Evolutionary conservation across 2,113 vertebrate species (phyloP).

Genomic region (Protobothrops flavoviridis): DNA sequence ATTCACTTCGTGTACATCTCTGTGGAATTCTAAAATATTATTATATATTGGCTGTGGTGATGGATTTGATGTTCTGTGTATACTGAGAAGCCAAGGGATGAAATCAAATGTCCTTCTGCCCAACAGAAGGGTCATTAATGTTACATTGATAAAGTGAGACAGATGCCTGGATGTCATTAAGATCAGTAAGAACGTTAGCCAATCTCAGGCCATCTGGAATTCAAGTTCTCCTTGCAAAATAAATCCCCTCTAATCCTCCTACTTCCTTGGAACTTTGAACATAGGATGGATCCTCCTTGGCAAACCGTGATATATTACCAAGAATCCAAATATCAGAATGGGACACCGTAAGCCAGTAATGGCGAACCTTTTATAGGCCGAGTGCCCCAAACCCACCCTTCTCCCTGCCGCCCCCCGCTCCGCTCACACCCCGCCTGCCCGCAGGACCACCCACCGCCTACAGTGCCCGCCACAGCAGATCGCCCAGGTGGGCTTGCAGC

Average conservation of each 20-base stretch:
- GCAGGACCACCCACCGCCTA: too few species aligned
- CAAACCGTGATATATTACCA: constrained; percentile 5
- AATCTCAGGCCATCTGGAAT: constrained; percentile 53
- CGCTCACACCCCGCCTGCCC: too few species aligned
- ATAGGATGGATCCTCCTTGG: background rate
- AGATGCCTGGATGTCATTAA: constrained; percentile 45
- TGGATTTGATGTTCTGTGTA: background rate
- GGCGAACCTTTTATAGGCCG: too few species aligned
- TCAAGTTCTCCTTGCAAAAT: constrained; percentile 25
- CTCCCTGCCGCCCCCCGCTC: too few species aligned
- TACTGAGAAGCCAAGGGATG: constrained; percentile 25
- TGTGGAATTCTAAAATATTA: constrained; percentile 30
- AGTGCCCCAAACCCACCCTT: too few species aligned
- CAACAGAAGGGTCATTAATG: constrained; percentile 53
- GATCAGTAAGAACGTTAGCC: constrained; percentile 50
- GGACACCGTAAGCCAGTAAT: too few species aligned
- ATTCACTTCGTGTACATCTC: background rate
- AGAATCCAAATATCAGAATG: background rate
- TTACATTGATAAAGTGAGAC: constrained; percentile 55
- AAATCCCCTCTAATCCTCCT: constrained; percentile 20
- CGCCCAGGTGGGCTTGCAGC: too few species aligned
- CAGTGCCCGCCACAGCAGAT: too few species aligned
- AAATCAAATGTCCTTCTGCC: constrained; percentile 43
- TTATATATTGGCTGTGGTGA: constrained; percentile 17
- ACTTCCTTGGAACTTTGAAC: constrained; percentile 24